Base-by-base conservation (phyloP, 2,113 vertebrate species). In the Xenus cinereus region DNA sequence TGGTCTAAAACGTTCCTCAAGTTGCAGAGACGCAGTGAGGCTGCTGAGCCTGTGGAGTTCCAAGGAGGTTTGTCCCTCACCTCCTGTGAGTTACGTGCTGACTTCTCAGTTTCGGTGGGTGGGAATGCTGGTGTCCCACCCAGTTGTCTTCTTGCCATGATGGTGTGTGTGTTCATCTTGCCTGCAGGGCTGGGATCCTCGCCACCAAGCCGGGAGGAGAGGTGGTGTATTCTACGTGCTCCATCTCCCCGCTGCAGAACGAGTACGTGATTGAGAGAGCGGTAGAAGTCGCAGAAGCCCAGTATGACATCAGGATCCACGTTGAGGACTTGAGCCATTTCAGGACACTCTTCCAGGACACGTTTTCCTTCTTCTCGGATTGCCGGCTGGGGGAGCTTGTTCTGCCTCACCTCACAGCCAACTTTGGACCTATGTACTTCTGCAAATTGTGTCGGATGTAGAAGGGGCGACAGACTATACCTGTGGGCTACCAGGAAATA, bases 401-500 rank as follows among this genome's bases (percentile, higher is more conserved):
- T 53, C 95, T 99, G 50, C 99, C 99, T 21, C 99, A 99, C 96
- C 98, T 99, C 77, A 97, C 98, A 2, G 98, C 99, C 84, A 99
- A 99, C 98, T 99, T 99, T 69, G 99, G 99, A 53, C 99, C 99
- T 19, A 98, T 98, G 97, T 99, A 99, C 96, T 98, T 99, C 97
- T 99, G 99, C 97, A 99, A 99, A 93, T 96, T 99, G 26, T 90
- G 50, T 53, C 98, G 98, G 48, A 51, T 98, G 28, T 97, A 95
- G 6, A 98, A 98, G 95, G 60, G 48, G 50, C 2, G 20, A 24
- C 63, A 30, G 51, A 8, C 33, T 66, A 1, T 41, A 32, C 27
- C 68, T 75, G 35, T 51, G 48, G 74, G 48, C 66, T 82, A 2
- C 18, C 45, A 64, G 75, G 48, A 68, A 45, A 33, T 30, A 15